Evolutionary conservation across 2,888 invertebrate species (phyloP).

Genomic region (Malthinus seriepunctatus): DNA sequence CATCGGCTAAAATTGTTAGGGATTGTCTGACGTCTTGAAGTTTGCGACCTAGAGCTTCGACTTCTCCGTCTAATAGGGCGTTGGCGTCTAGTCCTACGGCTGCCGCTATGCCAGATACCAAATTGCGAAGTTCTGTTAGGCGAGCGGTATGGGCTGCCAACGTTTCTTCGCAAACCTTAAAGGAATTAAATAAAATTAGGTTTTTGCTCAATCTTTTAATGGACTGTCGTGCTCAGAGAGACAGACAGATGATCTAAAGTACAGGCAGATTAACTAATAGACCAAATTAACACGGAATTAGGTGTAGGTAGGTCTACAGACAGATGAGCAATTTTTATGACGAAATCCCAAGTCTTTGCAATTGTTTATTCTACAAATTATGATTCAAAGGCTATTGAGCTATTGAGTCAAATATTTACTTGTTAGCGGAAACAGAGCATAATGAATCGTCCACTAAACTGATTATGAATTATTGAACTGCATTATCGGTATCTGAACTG

Average conservation of each 20-base stretch:
- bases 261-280: too few species aligned
- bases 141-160: constrained; percentile 72
- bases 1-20: constrained; percentile 73
- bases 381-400: too few species aligned
- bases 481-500: too few species aligned
- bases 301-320: too few species aligned
- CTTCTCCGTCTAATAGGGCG: constrained; percentile 73
- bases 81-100: constrained; percentile 76
- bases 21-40: constrained; percentile 77
- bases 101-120: constrained; percentile 77
- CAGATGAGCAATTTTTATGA: neutral
- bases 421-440: too few species aligned
- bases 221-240: too few species aligned
- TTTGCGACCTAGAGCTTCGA: constrained; percentile 74
- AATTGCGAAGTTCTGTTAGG: constrained; percentile 69
- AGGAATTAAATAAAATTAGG: constrained; percentile 2
- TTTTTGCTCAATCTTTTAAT: neutral
- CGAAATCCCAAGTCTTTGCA: too few species aligned
- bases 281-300: too few species aligned
- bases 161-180: constrained; percentile 75
- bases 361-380: too few species aligned
- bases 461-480: too few species aligned
- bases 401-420: neutral
- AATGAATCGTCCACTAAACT: too few species aligned
- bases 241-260: too few species aligned